Conservation (phyloP, 2,797 vertebrate genomes). For the Pseudochirops cupreus region DNA sequence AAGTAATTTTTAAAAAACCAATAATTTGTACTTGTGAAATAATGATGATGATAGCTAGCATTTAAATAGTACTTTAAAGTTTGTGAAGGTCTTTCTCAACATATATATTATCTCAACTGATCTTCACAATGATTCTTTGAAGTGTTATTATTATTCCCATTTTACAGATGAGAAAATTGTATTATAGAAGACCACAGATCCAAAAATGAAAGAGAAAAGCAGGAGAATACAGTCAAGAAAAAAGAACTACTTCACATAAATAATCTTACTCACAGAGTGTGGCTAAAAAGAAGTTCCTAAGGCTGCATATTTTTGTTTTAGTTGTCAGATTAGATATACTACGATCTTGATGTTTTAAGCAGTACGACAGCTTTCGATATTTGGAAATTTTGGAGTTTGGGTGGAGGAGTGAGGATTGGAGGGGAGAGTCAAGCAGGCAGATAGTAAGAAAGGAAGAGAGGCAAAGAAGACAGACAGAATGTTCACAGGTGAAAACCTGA, state of each 20-base stretch:
- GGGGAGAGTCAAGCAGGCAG: slow-evolving; percentile 11
- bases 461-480: neutral
- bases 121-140: neutral
- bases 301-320: neutral
- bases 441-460: slow-evolving; percentile 26
- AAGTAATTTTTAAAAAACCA: neutral
- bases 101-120: neutral
- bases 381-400: neutral
- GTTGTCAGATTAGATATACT: slow-evolving; percentile 34
- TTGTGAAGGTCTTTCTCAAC: neutral
- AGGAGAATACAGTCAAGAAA: slow-evolving; percentile 16
- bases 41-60: neutral
- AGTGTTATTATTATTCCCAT: neutral
- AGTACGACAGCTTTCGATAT: neutral
- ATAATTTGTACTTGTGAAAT: slow-evolving; percentile 29
- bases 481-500: slow-evolving; percentile 15
- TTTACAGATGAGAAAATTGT: neutral
- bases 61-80: neutral
- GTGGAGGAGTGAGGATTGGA: slow-evolving; percentile 33
- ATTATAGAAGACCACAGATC: slow-evolving; percentile 32
- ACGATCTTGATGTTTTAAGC: neutral
- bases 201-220: slow-evolving; percentile 45
- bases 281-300: neutral
- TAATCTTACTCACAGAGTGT: neutral
- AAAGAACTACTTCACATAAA: neutral